Percentiles rank a stretch among this genome's conserved stretches.
These are phyloP conservation scores for Oenanthe oenanthe DNA, from an alignment of 2,113 vertebrate species.

Conservation along the genomic window DNA sequence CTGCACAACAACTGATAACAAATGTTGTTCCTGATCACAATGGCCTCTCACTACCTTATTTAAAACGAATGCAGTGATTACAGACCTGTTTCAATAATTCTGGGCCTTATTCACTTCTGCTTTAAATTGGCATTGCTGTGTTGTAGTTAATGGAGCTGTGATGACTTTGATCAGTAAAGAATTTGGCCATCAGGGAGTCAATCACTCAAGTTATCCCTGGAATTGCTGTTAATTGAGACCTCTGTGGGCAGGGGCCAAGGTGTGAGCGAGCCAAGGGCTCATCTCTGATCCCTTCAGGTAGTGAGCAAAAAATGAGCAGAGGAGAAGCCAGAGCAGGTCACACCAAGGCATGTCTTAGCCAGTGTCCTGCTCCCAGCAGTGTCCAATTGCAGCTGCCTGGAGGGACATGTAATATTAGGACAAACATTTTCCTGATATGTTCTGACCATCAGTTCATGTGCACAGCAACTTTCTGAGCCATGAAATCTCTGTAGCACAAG, in stretches of 20 bases:
- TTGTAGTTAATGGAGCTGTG: not conserved
- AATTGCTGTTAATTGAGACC: conserved; percentile 22
- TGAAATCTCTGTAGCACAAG: not conserved
- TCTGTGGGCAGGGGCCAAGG: not conserved
- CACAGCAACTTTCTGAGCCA: not conserved
- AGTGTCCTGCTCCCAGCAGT: not conserved
- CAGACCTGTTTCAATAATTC: not conserved
- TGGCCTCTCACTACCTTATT: not conserved
- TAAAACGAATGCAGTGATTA: not conserved
- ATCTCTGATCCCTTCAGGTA: not conserved
- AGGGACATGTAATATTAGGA: not conserved
- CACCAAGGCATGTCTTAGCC: not conserved
- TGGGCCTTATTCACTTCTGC: not conserved
- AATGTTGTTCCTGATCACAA: not conserved
- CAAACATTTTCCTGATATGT: not conserved
- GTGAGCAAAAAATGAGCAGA: not conserved
- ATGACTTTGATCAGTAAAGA: conserved; percentile 18
- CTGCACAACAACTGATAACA: not conserved
- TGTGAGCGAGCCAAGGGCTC: not conserved
- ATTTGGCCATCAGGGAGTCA: not conserved
- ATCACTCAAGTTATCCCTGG: not conserved
- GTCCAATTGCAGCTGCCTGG: not conserved
- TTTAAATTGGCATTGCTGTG: not conserved
- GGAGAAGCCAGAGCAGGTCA: not conserved
- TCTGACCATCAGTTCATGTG: accelerated